Evolutionary conservation across 2,113 vertebrate genomes (phyloP), one percentile per base, ranked within the genome.

Genomic region (Stigmatopora nigra): DNA sequence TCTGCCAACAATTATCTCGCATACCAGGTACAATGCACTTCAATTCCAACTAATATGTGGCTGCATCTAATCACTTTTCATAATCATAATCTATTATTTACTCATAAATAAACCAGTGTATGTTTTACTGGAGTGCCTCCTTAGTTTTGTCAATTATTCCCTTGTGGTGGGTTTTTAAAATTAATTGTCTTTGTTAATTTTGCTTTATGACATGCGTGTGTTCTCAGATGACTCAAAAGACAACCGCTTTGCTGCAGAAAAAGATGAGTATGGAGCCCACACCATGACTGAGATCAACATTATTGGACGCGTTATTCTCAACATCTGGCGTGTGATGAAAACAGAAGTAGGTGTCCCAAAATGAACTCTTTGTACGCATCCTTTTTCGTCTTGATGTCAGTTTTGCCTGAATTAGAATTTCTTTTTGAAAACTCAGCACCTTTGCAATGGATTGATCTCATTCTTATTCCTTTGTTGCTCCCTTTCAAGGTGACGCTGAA

Each of bases 281-380:
- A 93, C 94, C 86, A 98, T 98, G 97, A 90, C 90, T 3, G 97
- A 99, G 86, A 99, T 99, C 86, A 87, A 95, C 83, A 90, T 99
- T 61, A 88, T 95, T 25, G 97, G 97, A 13, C 91, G 97, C 51
- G 89, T 99, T 82, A 84, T 88, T 60, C 86, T 99, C 69, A 99
- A 99, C 89, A 79, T 98, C 80, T 99, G 97, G 97, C 93, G 97
- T 84, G 91, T 98, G 78, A 98, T 99, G 96, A 96, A 94, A 89
- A 91, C 93, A 8, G 96, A 99, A 95, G 97, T 93, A 89, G 59
- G 83, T 82, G 75, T 76, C 65, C 67, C 35, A 0, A 4, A 35
- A 10, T 63, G 51, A 66, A 22, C 25, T 31, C 52, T 14, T 22
- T 13, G 4, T 11, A 11, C 49, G 6, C n/a, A 7, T 7, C 49